Evolutionary conservation across 64 coral and sea anemone genomes (phyloP).

Genomic region (Actinia equina): DNA sequence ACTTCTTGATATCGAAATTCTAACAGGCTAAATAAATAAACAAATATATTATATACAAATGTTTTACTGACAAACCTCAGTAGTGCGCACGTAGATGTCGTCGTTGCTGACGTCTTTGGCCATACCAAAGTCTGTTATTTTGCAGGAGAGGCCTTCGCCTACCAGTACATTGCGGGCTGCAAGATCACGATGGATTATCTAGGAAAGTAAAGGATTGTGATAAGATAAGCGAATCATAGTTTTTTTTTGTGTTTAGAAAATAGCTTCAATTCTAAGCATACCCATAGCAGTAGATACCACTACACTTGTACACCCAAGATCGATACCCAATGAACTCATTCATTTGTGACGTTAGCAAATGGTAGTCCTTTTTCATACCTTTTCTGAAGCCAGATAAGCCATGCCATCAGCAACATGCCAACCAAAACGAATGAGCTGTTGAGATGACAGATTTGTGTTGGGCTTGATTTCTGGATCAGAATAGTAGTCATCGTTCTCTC

Average conservation of each 20-base stretch:
- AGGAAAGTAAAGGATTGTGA: background rate
- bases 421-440: constrained; percentile 5
- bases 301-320: no score
- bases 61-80: background rate
- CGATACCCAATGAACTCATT: no score
- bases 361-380: background rate
- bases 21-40: no score
- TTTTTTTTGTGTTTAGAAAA: no score
- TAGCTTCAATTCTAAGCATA: no score
- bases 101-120: constrained; percentile 22
- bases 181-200: constrained; percentile 34
- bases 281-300: no score
- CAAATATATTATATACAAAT: no score
- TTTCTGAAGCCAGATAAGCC: constrained; percentile 21
- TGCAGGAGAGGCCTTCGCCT: constrained; percentile 3
- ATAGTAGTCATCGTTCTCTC: constrained; percentile 25
- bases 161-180: constrained; percentile 21
- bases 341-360: background rate
- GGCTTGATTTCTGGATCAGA: constrained; percentile 35
- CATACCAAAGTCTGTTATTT: constrained; percentile 31
- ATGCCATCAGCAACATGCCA: constrained; percentile 31
- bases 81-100: constrained; percentile 24
- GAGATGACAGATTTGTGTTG: constrained; percentile 22
- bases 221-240: no score
- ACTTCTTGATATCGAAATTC: no score